These are phyloP conservation scores for Acanthosepion pharaonis DNA, from an alignment of 2,888 invertebrate species.

Conservation along the genomic window DNA sequence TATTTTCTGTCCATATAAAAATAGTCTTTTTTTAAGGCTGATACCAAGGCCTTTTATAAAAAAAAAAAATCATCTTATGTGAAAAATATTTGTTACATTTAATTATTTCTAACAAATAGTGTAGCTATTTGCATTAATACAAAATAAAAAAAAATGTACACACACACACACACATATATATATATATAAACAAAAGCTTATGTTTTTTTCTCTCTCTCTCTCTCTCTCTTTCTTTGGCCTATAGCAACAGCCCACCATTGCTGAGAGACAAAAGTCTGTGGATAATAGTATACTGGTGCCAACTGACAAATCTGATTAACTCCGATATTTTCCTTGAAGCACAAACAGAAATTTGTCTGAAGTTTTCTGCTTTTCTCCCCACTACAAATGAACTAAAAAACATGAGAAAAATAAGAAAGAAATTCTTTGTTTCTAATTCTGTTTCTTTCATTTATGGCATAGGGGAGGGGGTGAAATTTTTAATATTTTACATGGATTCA, in stretches of 20 bases:
- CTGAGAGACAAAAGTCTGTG: slow-evolving; percentile 20
- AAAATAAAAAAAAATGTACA: neutral
- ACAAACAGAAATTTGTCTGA: neutral
- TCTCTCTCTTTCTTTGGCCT: neutral
- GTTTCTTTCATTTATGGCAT: no score
- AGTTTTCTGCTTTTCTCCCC: neutral
- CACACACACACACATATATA: no score
- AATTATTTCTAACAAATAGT: neutral
- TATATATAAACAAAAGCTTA: no score
- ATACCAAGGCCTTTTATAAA: neutral
- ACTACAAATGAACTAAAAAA: neutral
- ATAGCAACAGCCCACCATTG: neutral
- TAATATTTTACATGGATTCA: no score
- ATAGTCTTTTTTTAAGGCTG: no score
- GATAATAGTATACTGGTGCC: neutral
- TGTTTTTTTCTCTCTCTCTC: no score
- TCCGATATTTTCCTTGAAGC: neutral
- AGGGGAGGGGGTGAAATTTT: no score
- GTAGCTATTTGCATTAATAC: neutral
- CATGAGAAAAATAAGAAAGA: neutral
- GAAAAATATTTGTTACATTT: neutral
- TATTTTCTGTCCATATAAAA: no score
- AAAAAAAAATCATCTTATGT: neutral
- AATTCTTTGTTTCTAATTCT: no score
- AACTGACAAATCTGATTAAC: neutral